Base-by-base conservation (phyloP, 2,797 vertebrate species). In the Capromys pilorides region DNA sequence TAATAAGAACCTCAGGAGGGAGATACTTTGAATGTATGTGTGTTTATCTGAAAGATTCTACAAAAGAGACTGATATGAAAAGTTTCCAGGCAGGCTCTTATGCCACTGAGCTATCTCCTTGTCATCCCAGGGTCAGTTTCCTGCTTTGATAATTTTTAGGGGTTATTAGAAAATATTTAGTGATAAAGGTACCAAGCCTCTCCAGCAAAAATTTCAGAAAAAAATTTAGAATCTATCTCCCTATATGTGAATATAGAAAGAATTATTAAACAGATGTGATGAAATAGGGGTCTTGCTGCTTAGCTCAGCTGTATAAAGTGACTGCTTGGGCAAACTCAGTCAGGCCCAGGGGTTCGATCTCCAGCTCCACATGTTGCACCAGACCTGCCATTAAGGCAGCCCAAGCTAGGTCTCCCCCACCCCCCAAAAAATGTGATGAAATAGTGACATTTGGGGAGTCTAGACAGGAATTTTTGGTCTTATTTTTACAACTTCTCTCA, bases 131-230 rank as follows among this genome's bases (percentile, higher is more conserved):
- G 54, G 51, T 83, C 66, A 77, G 24, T 92, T 51, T 92, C 41
- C 51, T 92, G 89, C 77, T 92, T 88, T 81, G 49, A 64, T 95
- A 62, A 88, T 86, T 88, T 24, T 92, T 39, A 94, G 84, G 67
- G 66, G 45, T 73, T 45, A 81, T 22, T 45, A 61, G 49, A 49
- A 39, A 94, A 11, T 59, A 85, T 85, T 59, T 82, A 59, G 77
- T 33, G 31, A 67, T 91, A 77, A 91, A 91, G 24, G 31, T 59
- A 62, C 61, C 7, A 83, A 41, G 89, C 26, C 28, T 87, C 59
- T 91, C 59, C 67, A 51, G 71, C 39, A 82, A 36, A 8, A 67
- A 82, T 84, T 69, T 86, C 5, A 73, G 36, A 71, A 39, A 88
- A 86, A 62, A 67, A n/a, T 24, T n/a, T 16, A 45, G 36, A 89